Evolutionary conservation across 2,888 invertebrate species (phyloP), one percentile per base, ranked within the genome.

Genomic region (Drosophila falleni): DNA sequence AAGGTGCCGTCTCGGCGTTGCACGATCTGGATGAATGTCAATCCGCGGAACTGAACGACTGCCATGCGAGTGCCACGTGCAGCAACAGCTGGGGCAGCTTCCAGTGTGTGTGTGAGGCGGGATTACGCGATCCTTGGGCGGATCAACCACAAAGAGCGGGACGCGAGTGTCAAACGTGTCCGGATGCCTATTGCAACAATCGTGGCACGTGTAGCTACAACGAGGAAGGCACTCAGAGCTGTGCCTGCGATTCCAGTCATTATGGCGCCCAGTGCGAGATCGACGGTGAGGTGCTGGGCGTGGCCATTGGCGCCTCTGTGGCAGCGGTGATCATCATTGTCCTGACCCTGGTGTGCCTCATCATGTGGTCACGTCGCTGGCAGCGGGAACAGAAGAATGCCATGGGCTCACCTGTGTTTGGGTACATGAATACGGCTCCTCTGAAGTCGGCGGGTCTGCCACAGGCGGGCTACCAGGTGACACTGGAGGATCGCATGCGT

Each of bases 311-410:
- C 15, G 98, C 97, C 0, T 97, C 97, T 0, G 95, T 98, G 0
- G 96, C 97, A 0, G 98, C 98, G 1, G 95, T 97, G 2, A 95
- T 98, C 42, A 97, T 98, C 77, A 98, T 98, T 74, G 96, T 97
- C 0, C 93, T 97, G 58, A 98, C 98, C 0, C 93, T 98, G 10
- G 96, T 97, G 0, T 97, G 97, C 74, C 94, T 98, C 13, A 95
- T 98, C 79, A 97, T 97, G 94, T 98, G 98, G 98, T 98, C 98
- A 80, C 97, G 97, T 50, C 95, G 96, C 80, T 98, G 98, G 98
- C 97, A 96, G 53, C 94, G 96, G 3, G 97, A 98, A 84, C 97
- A 97, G 90, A 98, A 97, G 91, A 95, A 95, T 63, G 95, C 94
- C 0, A 95, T 95, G 37, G 96, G 96, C 0, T 97, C 97, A 0